A percentile compares a stretch with the other conserved stretches of the same genome.
These are phyloP conservation scores for Cataglyphis altisquamis DNA, from an alignment of 2,888 invertebrate genomes.

Conservation along the genomic window DNA sequence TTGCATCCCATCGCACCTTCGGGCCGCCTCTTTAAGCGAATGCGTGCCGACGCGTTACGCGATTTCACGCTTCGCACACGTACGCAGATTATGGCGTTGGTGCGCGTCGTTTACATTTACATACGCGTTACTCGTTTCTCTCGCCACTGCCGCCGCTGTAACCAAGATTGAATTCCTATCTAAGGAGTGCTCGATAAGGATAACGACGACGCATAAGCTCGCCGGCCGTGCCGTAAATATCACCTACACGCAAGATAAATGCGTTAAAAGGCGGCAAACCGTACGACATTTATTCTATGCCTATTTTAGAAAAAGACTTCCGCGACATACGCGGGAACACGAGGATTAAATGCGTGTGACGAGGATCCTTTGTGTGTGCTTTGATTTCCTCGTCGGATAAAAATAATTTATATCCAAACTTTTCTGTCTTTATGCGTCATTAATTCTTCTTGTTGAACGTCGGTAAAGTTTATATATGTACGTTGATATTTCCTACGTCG, in stretches of 20 bases:
- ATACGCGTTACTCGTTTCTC: slow-evolving; percentile 60
- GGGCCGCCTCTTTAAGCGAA: slow-evolving; percentile 21
- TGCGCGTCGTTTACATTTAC: slow-evolving; percentile 48
- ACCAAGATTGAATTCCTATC: slow-evolving; percentile 67
- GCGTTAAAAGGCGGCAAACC: slow-evolving; percentile 39
- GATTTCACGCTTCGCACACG: slow-evolving; percentile 22
- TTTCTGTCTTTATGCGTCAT: background rate
- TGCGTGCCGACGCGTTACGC: slow-evolving; percentile 52
- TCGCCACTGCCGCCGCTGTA: slow-evolving; percentile 43
- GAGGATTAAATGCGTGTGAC: background rate
- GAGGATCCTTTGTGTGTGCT: background rate
- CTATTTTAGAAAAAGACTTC: slow-evolving; percentile 63
- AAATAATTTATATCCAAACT: background rate
- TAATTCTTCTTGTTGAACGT: background rate
- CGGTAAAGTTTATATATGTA: background rate
- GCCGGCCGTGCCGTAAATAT: slow-evolving; percentile 62
- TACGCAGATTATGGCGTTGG: slow-evolving; percentile 35
- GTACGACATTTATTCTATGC: slow-evolving; percentile 53
- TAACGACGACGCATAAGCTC: slow-evolving; percentile 57
- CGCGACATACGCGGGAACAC: slow-evolving; percentile 43
- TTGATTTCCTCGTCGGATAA: slow-evolving; percentile 15
- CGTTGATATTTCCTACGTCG: background rate
- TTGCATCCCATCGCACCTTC: background rate
- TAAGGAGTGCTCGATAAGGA: slow-evolving; percentile 63
- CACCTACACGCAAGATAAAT: slow-evolving; percentile 38